Percentiles rank a stretch among this genome's conserved stretches.
phyloP scores from a whole-genome alignment of 2,797 vertebrate species.

The Hemitrygon akajei region DNA sequence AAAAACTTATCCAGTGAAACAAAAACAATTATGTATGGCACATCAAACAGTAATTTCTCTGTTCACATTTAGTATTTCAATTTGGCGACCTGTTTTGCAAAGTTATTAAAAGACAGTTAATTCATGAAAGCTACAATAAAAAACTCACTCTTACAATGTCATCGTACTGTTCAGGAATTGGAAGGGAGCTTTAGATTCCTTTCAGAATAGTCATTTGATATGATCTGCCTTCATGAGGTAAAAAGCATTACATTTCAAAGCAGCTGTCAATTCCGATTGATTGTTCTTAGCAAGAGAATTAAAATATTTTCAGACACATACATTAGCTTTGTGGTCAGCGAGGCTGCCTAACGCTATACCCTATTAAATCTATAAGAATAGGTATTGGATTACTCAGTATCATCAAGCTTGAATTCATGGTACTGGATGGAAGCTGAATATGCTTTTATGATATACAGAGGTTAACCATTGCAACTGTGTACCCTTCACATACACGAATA shows the following conservation, averaged over 20 bases:
- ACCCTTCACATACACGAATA: background rate
- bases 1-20: background rate
- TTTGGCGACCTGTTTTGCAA: background rate
- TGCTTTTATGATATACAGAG: background rate
- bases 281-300: slow-evolving; percentile 8
- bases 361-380: background rate
- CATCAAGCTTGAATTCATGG: background rate
- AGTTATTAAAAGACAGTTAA: slow-evolving; percentile 1
- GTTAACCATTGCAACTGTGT: background rate
- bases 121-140: slow-evolving; percentile 20
- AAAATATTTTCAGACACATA: slow-evolving; percentile 20
- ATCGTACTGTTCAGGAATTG: background rate
- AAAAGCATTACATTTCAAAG: slow-evolving; percentile 1
- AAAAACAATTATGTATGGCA: slow-evolving; percentile 5
- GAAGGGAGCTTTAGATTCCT: background rate
- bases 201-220: background rate
- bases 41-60: background rate
- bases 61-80: slow-evolving; percentile 20
- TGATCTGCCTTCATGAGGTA: slow-evolving; percentile 22
- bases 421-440: background rate
- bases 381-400: background rate
- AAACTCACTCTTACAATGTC: slow-evolving; percentile 15
- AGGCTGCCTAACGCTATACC: background rate
- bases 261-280: slow-evolving; percentile 23
- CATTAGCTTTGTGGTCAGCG: background rate